Base-by-base conservation (phyloP, 2,113 vertebrate species). In the Axis porcinus region DNA sequence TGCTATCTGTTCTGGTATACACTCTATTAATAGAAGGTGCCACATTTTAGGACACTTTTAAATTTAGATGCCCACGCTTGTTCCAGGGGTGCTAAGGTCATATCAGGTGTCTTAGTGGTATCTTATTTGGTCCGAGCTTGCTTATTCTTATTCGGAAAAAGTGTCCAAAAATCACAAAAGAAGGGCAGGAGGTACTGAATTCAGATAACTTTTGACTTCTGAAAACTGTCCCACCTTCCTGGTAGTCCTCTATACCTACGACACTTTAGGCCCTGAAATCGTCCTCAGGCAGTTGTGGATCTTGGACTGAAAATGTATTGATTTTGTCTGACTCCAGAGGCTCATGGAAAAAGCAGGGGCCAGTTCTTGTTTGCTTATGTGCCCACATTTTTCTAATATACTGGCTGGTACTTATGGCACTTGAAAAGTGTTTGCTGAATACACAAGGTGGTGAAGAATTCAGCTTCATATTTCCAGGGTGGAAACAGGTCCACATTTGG, bases 131-230 rank as follows among this genome's bases (percentile, higher is more conserved):
- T 78, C 25, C 16, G 30, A 62, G 47, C n/a, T 79, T 85, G n/a
- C 27, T 95, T 91, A n/a, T 91, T 95, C 70, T 86, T 91, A n/a
- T 91, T 95, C 70, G 83, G 27, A 86, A 62, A 82, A 93, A 43
- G 58, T 28, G 30, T 79, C 57, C 11, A 50, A 58, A 76, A 67
- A 40, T 23, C 60, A 91, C 9, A 64, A 82, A 54, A 40, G 10
- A 86, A 47, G n/a, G 36, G 54, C 17, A 95, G 36, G 54, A 62
- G 16, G 17, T 88, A 74, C 40, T 82, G 40, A 60, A 45, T 87
- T 94, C 64, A 67, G 89, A 54, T 45, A 78, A 45, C 27, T 79
- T 76, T 93, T 23, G 74, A 33, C 78, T 79, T 67, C 5, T 78
- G 62, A 92, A 94, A 28, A 28, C 21, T 45, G 16, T 27, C 1